Evolutionary conservation across 2,888 invertebrate species (phyloP), one percentile per base, ranked within the genome.

Genomic region (Kryphioiulus occultus): DNA sequence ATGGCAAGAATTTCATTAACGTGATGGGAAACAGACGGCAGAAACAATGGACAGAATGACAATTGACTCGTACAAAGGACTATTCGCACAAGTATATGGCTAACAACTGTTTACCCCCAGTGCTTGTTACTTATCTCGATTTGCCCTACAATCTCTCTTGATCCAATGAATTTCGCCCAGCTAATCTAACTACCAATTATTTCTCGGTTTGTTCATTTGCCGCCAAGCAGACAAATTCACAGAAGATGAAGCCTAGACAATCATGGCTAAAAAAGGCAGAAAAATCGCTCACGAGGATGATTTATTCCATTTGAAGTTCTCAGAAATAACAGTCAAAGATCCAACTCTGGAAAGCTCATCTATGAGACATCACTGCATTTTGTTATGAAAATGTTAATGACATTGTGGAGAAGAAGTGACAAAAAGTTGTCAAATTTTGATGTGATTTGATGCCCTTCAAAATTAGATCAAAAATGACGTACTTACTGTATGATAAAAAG

Each of bases 71-170:
- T 59, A n/a, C 53, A 59, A n/a, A 5, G 53, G 53, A n/a, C n/a
- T 4, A 59, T 59, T 59, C n/a, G 53, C n/a, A n/a, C 53, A n/a
- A 59, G 53, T n/a, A 59, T n/a, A 59, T n/a, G n/a, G 53, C 19
- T 59, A 59, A 59, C n/a, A 59, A 59, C n/a, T 59, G n/a, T 59
- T 59, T 59, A 59, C 53, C 53, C n/a, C n/a, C 53, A n/a, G 53
- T n/a, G 53, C 53, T n/a, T 19, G 53, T 59, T n/a, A 59, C 53
- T 59, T 47, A 19, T 59, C n/a, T 59, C 7, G 53, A n/a, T 59
- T 59, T 59, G n/a, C 0, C n/a, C 17, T 19, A 59, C n/a, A 59
- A 59, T 59, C 53, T 59, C n/a, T 59, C 53, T 59, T 59, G 53
- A 59, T 59, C 53, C n/a, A 59, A 59, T 59, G 53, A 53, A 53